phyloP scores from a whole-genome alignment of 2,797 vertebrate species.

The Cyclura pinguis region DNA sequence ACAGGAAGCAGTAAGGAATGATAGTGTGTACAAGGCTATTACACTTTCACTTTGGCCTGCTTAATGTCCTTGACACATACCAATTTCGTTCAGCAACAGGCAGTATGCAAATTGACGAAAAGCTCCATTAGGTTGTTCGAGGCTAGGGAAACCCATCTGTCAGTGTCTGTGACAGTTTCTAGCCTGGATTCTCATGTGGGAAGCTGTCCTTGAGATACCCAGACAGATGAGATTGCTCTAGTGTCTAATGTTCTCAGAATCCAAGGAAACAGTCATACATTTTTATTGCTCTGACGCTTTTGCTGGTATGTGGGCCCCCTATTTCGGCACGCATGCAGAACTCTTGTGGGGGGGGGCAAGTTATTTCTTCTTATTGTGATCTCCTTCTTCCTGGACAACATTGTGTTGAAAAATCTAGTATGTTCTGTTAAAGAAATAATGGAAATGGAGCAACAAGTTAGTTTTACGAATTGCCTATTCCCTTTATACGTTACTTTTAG shows the following conservation, averaged over 20 bases:
- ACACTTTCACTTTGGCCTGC: slow-evolving; percentile 71
- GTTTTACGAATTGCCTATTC: not conserved
- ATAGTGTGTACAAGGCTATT: slow-evolving; percentile 64
- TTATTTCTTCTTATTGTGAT: not conserved
- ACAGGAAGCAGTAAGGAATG: slow-evolving; percentile 49
- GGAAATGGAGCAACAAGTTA: not conserved
- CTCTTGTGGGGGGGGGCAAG: not conserved
- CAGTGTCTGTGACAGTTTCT: slow-evolving; percentile 77
- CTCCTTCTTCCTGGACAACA: not conserved
- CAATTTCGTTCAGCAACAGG: slow-evolving; percentile 75
- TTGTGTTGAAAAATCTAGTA: slow-evolving; percentile 7
- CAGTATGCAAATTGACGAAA: slow-evolving; percentile 80
- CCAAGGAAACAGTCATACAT: slow-evolving; percentile 47
- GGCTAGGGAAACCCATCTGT: slow-evolving; percentile 83
- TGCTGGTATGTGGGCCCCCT: slow-evolving; percentile 1
- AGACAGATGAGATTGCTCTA: slow-evolving; percentile 69
- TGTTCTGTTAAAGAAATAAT: not conserved
- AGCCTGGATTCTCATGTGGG: slow-evolving; percentile 74
- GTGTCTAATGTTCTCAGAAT: slow-evolving; percentile 61
- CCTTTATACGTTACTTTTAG: not conserved
- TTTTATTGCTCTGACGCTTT: slow-evolving; percentile 42
- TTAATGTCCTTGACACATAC: slow-evolving; percentile 79
- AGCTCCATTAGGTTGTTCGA: slow-evolving; percentile 82
- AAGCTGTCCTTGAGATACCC: slow-evolving; percentile 80
- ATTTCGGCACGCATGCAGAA: slow-evolving; percentile 22